These are phyloP conservation scores for Arenicola marina DNA, from an alignment of 2,888 invertebrate species.

Conservation along the genomic window DNA sequence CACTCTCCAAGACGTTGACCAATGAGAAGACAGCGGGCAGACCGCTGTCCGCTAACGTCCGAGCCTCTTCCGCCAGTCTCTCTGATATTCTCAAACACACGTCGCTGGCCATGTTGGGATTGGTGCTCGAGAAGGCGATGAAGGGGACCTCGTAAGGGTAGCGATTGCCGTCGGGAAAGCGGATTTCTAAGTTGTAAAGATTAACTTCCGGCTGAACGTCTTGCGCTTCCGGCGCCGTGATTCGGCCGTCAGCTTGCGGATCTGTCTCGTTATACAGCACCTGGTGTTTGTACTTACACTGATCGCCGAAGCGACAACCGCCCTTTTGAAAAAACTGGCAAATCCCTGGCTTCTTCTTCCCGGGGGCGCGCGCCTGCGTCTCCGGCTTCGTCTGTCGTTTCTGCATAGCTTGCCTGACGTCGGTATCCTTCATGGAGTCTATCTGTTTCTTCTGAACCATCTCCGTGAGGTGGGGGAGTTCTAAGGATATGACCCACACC, in stretches of 20 bases:
- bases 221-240: no score
- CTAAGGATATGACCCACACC: slow-evolving; percentile 45
- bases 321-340: slow-evolving; percentile 47
- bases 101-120: slow-evolving; percentile 38
- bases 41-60: slow-evolving; percentile 33
- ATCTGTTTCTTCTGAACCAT: background rate
- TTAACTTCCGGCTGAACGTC: background rate
- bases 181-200: slow-evolving; percentile 44
- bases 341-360: slow-evolving; percentile 27
- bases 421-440: no score
- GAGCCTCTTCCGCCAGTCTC: slow-evolving; percentile 42
- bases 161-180: slow-evolving; percentile 45
- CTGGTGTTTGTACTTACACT: slow-evolving; percentile 16
- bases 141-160: slow-evolving; percentile 50
- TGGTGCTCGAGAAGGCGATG: slow-evolving; percentile 45
- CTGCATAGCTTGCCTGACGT: no score
- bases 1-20: slow-evolving; percentile 47
- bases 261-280: background rate
- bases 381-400: background rate
- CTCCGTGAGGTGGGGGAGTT: slow-evolving; percentile 29
- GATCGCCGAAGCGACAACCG: slow-evolving; percentile 44
- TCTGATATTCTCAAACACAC: slow-evolving; percentile 46
- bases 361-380: background rate
- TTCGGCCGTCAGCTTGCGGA: background rate
- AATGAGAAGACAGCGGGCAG: slow-evolving; percentile 49